Percentiles rank a stretch among this genome's conserved stretches.
phyloP scores from a whole-genome alignment of 2,113 vertebrate genomes.

The Otis tarda region DNA sequence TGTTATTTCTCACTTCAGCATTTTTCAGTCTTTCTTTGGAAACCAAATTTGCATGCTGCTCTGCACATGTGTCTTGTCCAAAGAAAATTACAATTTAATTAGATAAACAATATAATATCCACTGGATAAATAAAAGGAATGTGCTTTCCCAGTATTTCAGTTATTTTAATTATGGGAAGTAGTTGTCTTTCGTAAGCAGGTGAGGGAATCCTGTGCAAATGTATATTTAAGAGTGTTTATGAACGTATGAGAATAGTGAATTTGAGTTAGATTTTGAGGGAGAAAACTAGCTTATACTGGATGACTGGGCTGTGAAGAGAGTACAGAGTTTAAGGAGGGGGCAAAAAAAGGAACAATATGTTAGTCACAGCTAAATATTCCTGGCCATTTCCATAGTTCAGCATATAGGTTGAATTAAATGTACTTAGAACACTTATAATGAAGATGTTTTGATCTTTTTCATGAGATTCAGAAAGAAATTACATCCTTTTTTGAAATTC shows the following conservation, averaged over 20 bases:
- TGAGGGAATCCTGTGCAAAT: background rate
- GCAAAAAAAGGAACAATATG: background rate
- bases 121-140: background rate
- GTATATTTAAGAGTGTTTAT: background rate
- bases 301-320: background rate
- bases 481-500: background rate
- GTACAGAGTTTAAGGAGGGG: background rate
- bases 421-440: background rate
- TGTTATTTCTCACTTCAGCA: background rate
- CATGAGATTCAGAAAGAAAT: background rate
- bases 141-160: background rate
- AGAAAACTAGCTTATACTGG: background rate
- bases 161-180: background rate
- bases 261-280: background rate
- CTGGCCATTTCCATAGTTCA: background rate
- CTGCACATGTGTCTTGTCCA: background rate
- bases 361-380: background rate
- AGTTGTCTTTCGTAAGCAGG: background rate
- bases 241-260: background rate
- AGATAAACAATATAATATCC: background rate
- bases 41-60: background rate
- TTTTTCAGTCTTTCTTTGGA: background rate
- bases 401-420: background rate
- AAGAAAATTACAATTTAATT: background rate
- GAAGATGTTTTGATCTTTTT: background rate